Evolutionary conservation across 92 coral and sea anemone genomes (phyloP).

Genomic region (Umimayanthus chanpuru): DNA sequence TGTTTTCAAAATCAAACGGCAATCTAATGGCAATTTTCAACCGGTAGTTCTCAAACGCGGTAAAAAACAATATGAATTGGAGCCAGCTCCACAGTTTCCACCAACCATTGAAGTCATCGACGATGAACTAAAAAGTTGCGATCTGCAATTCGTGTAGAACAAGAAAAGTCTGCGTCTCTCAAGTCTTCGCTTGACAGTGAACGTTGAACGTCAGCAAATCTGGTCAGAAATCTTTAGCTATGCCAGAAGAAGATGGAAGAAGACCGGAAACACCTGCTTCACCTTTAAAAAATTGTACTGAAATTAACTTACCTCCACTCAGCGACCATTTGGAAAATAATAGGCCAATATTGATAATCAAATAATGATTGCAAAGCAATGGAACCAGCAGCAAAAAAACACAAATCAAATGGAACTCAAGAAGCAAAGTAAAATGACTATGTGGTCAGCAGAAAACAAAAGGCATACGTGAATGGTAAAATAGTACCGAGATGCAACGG

Average conservation of each 20-base stretch:
- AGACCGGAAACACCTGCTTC: constrained; percentile 11
- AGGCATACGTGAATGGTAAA: no score
- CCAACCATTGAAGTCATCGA: neutral
- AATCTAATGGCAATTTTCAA: neutral
- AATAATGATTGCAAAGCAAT: no score
- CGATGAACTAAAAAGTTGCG: constrained; percentile 8
- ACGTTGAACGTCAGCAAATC: neutral
- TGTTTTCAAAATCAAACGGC: constrained; percentile 5
- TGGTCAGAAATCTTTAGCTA: neutral
- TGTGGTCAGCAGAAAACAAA: no score
- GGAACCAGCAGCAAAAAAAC: no score
- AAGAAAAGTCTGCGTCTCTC: constrained; percentile 17
- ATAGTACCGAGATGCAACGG: no score
- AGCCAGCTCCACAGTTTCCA: constrained; percentile 1
- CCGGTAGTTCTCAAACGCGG: neutral
- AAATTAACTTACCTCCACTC: no score
- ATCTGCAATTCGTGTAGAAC: neutral
- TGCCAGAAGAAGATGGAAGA: neutral
- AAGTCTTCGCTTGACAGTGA: constrained; percentile 4
- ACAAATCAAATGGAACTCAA: no score
- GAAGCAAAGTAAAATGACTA: no score
- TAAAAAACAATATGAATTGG: neutral
- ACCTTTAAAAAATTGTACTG: no score
- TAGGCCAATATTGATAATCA: no score
- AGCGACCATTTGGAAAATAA: no score